phyloP scores from a whole-genome alignment of 2,888 invertebrate species.

The Perdita meconis region DNA sequence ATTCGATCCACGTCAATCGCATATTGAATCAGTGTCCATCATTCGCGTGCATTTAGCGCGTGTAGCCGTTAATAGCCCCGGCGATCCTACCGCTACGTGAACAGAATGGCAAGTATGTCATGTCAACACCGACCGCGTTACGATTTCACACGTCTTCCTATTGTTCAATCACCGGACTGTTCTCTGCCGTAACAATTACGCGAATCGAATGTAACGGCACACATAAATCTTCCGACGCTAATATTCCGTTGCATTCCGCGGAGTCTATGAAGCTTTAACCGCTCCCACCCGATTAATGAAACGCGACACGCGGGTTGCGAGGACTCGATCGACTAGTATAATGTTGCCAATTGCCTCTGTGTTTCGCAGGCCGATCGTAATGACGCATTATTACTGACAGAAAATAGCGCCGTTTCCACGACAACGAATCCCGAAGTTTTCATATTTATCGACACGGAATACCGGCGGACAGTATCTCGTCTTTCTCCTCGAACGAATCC shows the following conservation, averaged over 20 bases:
- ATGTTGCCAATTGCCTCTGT: no score
- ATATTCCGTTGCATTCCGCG: conserved; percentile 2
- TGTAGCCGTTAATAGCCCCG: conserved; percentile 68
- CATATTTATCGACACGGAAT: conserved; percentile 20
- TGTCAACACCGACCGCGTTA: conserved; percentile 62
- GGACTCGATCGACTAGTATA: no score
- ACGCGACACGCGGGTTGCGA: not conserved
- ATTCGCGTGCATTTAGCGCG: conserved; percentile 63
- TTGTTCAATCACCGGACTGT: conserved; percentile 32
- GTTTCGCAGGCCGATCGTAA: no score
- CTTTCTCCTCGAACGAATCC: conserved; percentile 53
- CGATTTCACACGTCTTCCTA: conserved; percentile 58
- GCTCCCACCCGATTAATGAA: not conserved
- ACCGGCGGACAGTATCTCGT: conserved; percentile 32
- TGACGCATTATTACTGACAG: no score
- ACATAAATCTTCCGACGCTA: conserved; percentile 29
- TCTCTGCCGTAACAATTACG: conserved; percentile 22
- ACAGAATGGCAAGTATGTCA: conserved; percentile 68
- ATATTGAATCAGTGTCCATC: conserved; percentile 73
- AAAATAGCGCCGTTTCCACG: no score
- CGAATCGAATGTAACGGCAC: conserved; percentile 30
- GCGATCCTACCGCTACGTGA: conserved; percentile 68
- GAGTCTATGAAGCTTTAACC: not conserved
- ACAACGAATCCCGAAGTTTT: not conserved
- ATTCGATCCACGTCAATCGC: conserved; percentile 72